Percentiles rank a stretch among this genome's conserved stretches.
phyloP scores from a whole-genome alignment of 2,113 vertebrate genomes.

The Carassius gibelio region DNA sequence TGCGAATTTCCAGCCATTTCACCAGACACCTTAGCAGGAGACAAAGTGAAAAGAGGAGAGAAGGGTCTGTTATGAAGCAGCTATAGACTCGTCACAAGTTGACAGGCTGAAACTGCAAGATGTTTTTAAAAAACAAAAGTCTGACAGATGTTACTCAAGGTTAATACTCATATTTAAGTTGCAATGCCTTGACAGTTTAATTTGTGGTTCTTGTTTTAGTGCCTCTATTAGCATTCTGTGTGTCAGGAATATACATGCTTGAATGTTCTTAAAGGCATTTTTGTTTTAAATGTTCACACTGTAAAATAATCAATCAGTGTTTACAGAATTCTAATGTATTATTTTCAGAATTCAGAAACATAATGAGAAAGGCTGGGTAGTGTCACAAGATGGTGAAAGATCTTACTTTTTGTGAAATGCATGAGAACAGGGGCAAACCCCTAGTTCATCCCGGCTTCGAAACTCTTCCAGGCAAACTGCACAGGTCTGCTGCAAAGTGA shows the following conservation, averaged over 20 bases:
- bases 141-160: neutral
- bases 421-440: conserved; percentile 78
- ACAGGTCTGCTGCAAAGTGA: conserved; percentile 74
- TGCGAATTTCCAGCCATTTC: conserved; percentile 82
- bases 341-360: neutral
- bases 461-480: conserved; percentile 81
- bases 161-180: neutral
- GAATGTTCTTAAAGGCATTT: neutral
- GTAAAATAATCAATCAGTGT: neutral
- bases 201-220: neutral
- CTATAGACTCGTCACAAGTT: conserved; percentile 10
- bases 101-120: neutral
- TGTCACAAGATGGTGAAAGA: neutral
- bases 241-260: neutral
- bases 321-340: neutral
- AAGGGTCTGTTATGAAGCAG: neutral
- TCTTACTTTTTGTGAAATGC: conserved; percentile 81
- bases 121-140: neutral
- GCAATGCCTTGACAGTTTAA: neutral
- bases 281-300: neutral
- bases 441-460: conserved; percentile 75
- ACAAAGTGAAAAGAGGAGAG: conserved; percentile 6
- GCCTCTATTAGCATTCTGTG: neutral
- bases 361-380: neutral
- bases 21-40: conserved; percentile 72